Evolutionary conservation across 2,888 invertebrate species (phyloP), one percentile per base, ranked within the genome.

Genomic region (Anoplius nigerrimus): DNA sequence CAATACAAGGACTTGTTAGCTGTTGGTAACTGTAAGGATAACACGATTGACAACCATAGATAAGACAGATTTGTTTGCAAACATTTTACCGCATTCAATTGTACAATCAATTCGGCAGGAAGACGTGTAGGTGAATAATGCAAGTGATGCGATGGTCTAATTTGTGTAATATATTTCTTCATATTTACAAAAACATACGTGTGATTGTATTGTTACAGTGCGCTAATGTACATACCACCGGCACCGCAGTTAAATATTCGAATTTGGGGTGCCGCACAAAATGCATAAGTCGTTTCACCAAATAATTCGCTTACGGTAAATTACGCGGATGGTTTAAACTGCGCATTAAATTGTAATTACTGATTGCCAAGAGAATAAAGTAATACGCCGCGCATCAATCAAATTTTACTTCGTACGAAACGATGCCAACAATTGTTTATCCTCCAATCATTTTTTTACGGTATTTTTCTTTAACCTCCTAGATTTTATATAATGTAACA

Each of bases 151-250:
- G 3, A 48, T 48, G n/a, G 18, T 48, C 48, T 48, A 48, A 48
- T 34, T 34, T 13, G 34, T 71, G 52, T 71, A 71, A 67, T 76
- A 70, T 72, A 70, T 72, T 48, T 24, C 46, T 70, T 66, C 21
- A 16, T 69, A 69, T 69, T 66, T 69, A 69, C 65, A 69, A 66
- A 69, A 66, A 68, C 63, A 69, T 67, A 64, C 34, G 45, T 8
- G 46, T 59, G 62, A 46, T 66, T 27, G 46, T 61, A 46, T 53
- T 53, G 55, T 58, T 67, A 67, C 66, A 69, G 21, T 48, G 48
- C 24, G 22, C 24, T 13, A 24, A 27, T 18, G 34, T 65, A 34
- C 46, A 15, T 2, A 51, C 21, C 21, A 13, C 45, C 13, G 22
- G 18, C 16, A 24, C 13, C 6, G 0, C 11, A 43, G n/a, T 65